Conservation (phyloP, 1,140 invertebrate species). For the Ylistrum balloti region DNA sequence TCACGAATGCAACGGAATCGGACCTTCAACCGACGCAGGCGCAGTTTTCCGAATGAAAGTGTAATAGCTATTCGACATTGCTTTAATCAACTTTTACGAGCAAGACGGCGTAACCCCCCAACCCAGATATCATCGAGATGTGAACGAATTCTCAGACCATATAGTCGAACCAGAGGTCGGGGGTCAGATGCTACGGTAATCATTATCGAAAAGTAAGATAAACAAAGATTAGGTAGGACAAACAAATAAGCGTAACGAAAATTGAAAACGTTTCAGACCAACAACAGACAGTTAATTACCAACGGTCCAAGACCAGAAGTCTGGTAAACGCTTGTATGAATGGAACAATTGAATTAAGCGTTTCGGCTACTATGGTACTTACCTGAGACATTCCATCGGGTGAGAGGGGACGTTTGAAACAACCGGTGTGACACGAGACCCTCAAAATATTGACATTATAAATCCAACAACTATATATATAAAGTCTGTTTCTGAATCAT, state of each 20-base stretch:
- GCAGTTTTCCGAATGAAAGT: neutral
- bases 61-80: neutral
- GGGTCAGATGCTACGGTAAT: neutral
- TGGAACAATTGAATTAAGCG: neutral
- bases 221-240: neutral
- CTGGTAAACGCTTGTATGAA: too few species aligned
- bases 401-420: neutral
- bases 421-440: too few species aligned
- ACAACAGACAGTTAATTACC: neutral
- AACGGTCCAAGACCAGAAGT: neutral
- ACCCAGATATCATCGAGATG: neutral
- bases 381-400: neutral
- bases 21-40: conserved; percentile 7
- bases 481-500: neutral
- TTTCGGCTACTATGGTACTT: neutral
- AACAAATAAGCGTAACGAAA: neutral
- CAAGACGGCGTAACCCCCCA: neutral
- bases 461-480: neutral
- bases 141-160: neutral
- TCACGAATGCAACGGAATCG: neutral
- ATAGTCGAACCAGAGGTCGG: neutral
- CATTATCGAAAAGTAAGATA: conserved; percentile 6
- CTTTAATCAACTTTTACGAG: neutral
- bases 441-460: neutral
- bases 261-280: too few species aligned